These are phyloP conservation scores for Hydractinia symbiolongicarpus DNA, from an alignment of 30 jellyfish, hydroid and myxozoan genomes.

Conservation along the genomic window DNA sequence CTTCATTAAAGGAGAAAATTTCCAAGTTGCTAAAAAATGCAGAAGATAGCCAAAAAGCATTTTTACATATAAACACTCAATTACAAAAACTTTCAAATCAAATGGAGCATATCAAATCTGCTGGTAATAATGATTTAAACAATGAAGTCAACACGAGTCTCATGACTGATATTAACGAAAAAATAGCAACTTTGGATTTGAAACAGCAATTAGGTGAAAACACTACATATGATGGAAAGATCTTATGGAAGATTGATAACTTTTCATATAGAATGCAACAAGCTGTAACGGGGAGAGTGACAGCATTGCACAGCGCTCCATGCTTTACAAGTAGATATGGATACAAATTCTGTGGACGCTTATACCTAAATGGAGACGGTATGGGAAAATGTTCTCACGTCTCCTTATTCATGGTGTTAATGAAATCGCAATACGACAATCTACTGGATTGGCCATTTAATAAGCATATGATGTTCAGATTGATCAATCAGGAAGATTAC, in stretches of 20 bases:
- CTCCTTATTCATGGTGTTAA: constrained; percentile 73
- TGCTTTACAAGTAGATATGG: constrained; percentile 80
- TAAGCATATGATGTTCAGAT: constrained; percentile 50
- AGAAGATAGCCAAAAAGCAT: background rate
- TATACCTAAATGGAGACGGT: constrained; percentile 91
- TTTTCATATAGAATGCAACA: constrained; percentile 45
- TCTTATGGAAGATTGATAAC: constrained; percentile 74
- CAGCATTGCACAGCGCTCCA: constrained; percentile 93
- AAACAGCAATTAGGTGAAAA: constrained; percentile 59
- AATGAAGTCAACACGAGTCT: background rate
- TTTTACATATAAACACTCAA: background rate
- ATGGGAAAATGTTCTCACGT: constrained; percentile 69
- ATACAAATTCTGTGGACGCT: constrained; percentile 71
- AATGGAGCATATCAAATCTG: background rate
- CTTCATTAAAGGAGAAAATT: background rate
- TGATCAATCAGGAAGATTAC: constrained; percentile 30
- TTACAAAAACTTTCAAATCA: background rate
- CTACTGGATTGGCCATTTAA: constrained; percentile 83
- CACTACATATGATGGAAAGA: constrained; percentile 59
- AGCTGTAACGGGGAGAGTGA: constrained; percentile 68
- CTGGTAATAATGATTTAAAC: background rate
- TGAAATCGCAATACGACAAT: constrained; percentile 83
- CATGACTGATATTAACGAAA: background rate
- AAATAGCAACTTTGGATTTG: constrained; percentile 51
- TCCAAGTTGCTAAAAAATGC: background rate